Conservation (phyloP, 2,888 invertebrate genomes). For the Mongoloraphidia duomilia region DNA sequence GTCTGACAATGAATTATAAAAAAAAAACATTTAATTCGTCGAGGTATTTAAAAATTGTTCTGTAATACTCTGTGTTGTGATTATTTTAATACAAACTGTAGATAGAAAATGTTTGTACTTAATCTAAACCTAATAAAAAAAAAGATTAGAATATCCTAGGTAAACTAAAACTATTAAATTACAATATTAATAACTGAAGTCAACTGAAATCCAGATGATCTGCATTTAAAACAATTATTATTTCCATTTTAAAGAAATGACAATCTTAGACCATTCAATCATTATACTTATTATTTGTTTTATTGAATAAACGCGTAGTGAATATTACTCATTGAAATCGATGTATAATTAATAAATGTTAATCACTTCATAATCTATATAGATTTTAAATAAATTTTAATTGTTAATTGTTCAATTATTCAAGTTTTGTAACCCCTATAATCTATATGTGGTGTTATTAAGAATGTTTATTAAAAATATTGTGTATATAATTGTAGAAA, state of each 20-base stretch:
- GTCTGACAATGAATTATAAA: not conserved
- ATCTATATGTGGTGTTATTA: too few relatives aligned
- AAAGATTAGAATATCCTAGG: not conserved
- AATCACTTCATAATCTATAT: too few relatives aligned
- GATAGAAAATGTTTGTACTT: not conserved
- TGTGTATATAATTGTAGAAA: too few relatives aligned
- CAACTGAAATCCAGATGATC: not conserved
- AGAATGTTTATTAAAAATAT: too few relatives aligned
- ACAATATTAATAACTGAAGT: not conserved
- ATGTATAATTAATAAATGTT: too few relatives aligned
- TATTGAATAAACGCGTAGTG: too few relatives aligned
- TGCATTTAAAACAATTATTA: not conserved
- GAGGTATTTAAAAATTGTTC: conserved; percentile 14
- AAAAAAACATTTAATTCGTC: conserved; percentile 18
- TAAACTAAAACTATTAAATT: not conserved
- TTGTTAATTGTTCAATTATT: too few relatives aligned
- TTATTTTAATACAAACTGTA: conserved; percentile 27
- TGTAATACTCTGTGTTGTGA: conserved; percentile 34
- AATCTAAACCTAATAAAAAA: not conserved
- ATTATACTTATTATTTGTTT: not conserved
- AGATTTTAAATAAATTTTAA: too few relatives aligned
- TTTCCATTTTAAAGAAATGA: not conserved
- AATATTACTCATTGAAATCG: too few relatives aligned
- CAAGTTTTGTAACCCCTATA: too few relatives aligned
- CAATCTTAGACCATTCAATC: not conserved